A percentile compares a stretch with the other conserved stretches of the same genome.
phyloP scores from a whole-genome alignment of 2,888 invertebrate genomes.

The Synergus laeviventris region DNA sequence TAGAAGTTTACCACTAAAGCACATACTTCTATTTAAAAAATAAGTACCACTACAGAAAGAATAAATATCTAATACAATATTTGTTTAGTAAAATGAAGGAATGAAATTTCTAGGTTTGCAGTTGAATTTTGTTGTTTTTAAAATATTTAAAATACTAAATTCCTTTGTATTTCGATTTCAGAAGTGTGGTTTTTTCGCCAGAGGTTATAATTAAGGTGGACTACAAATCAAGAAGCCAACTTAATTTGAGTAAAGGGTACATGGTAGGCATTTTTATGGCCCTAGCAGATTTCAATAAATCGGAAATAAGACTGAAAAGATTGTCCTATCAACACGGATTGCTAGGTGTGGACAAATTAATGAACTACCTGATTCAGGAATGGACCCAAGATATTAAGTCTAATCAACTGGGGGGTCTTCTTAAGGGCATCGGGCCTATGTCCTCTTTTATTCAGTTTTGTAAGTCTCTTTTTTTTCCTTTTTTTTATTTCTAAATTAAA shows the following conservation, averaged over 20 bases:
- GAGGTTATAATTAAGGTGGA: conserved; percentile 95
- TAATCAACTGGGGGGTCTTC: conserved; percentile 92
- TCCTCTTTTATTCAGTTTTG: conserved; percentile 94
- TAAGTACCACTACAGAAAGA: too few relatives aligned
- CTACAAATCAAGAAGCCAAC: conserved; percentile 95
- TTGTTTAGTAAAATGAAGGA: too few relatives aligned
- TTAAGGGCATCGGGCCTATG: conserved; percentile 98
- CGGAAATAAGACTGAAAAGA: conserved; percentile 91
- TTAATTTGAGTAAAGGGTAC: conserved; percentile 93
- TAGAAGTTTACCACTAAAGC: too few relatives aligned
- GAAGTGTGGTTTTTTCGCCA: conserved; percentile 93
- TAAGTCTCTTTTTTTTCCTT: conserved; percentile 76
- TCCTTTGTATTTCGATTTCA: conserved; percentile 70
- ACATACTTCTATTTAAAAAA: too few relatives aligned
- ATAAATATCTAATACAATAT: too few relatives aligned
- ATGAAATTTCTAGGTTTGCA: too few relatives aligned
- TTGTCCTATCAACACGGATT: conserved; percentile 89
- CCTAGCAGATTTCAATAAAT: conserved; percentile 93
- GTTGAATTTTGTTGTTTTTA: too few relatives aligned
- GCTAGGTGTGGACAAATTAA: conserved; percentile 89
- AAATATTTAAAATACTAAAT: background rate
- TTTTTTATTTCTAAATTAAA: too few relatives aligned
- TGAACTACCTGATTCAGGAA: conserved; percentile 89
- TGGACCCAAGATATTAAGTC: conserved; percentile 97
- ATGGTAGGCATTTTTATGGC: conserved; percentile 94